Evolutionary conservation across 2,797 vertebrate species (phyloP).

Genomic region (Chrosomus eos): DNA sequence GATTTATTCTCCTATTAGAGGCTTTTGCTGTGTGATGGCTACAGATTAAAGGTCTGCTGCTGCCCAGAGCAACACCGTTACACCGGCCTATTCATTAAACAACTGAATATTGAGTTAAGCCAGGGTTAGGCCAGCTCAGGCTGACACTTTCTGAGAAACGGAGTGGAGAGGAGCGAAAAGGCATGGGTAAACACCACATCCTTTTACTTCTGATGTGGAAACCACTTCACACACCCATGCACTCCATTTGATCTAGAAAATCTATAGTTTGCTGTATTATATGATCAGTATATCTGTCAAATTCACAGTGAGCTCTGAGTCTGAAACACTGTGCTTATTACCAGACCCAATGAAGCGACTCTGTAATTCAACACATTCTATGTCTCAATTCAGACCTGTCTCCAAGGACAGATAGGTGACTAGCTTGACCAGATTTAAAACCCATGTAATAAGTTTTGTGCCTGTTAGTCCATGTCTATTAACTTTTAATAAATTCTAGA

Average conservation of each 20-base stretch:
- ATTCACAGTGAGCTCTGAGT: background rate
- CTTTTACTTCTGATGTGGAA: slow-evolving; percentile 15
- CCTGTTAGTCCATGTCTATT: background rate
- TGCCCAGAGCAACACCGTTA: slow-evolving; percentile 69
- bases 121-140: slow-evolving; percentile 7
- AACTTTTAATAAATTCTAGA: background rate
- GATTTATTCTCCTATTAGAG: slow-evolving; percentile 79
- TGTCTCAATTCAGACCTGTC: background rate
- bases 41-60: slow-evolving; percentile 72
- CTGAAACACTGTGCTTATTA: slow-evolving; percentile 1
- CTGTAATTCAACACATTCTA: background rate
- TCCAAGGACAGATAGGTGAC: background rate
- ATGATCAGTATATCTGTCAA: slow-evolving; percentile 2
- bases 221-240: slow-evolving; percentile 22
- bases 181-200: background rate
- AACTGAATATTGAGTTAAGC: slow-evolving; percentile 55
- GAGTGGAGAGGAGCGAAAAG: slow-evolving; percentile 11
- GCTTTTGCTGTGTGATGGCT: slow-evolving; percentile 73
- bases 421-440: background rate
- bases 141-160: slow-evolving; percentile 33
- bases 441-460: background rate
- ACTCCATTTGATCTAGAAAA: slow-evolving; percentile 11
- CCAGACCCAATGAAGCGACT: slow-evolving; percentile 1
- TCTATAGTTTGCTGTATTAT: slow-evolving; percentile 4
- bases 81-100: slow-evolving; percentile 73